A percentile compares a stretch with the other conserved stretches of the same genome.
phyloP scores from a whole-genome alignment of 2,888 invertebrate genomes.

The Troides aeacus region DNA sequence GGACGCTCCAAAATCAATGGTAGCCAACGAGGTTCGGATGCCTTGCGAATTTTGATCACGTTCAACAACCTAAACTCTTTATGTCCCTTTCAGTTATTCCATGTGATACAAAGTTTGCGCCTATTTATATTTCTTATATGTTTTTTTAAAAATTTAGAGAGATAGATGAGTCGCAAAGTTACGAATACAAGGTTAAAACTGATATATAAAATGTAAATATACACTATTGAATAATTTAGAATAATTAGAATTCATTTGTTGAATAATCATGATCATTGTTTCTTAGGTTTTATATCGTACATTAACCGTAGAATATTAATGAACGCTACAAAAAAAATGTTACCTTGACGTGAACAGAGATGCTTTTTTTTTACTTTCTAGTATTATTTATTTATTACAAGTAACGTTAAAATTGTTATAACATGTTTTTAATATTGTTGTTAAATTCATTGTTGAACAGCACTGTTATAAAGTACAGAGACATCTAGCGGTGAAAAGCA shows the following conservation, averaged over 20 bases:
- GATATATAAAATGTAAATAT: neutral
- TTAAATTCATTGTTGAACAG: no score
- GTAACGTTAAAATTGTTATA: no score
- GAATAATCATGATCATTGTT: neutral
- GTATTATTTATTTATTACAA: neutral
- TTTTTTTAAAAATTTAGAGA: neutral
- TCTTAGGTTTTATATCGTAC: neutral
- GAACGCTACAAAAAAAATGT: neutral
- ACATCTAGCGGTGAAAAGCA: neutral
- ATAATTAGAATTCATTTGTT: neutral
- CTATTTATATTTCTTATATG: neutral
- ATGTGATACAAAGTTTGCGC: no score
- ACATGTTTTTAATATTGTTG: no score
- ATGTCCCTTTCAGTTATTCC: neutral
- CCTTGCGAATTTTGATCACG: conserved; percentile 1
- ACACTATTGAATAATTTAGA: neutral
- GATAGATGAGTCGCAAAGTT: neutral
- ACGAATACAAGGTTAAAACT: neutral
- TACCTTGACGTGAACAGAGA: neutral
- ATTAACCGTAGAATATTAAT: neutral
- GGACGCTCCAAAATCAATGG: conserved; percentile 39
- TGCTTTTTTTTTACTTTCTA: neutral
- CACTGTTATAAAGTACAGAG: neutral
- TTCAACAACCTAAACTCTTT: neutral
- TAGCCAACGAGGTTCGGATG: conserved; percentile 2